These are phyloP conservation scores for Aspiorhynchus laticeps DNA, from an alignment of 2,113 vertebrate genomes.

Conservation along the genomic window DNA sequence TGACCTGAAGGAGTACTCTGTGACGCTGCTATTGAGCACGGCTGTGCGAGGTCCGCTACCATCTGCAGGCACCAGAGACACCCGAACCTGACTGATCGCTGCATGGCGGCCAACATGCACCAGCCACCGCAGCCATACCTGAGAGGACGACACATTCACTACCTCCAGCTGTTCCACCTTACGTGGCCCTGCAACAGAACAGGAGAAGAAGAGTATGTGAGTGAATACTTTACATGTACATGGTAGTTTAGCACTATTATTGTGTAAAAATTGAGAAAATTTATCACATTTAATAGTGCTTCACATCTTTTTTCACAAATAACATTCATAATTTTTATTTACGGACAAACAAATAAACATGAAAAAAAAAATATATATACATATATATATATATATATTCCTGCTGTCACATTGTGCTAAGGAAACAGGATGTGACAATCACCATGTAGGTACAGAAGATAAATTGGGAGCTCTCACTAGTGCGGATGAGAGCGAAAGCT, in stretches of 20 bases:
- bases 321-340: background rate
- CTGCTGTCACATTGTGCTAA: background rate
- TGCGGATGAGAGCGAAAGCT: conserved; percentile 83
- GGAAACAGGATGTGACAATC: background rate
- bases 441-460: conserved; percentile 11
- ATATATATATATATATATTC: too few species aligned
- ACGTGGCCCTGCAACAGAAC: conserved; percentile 79
- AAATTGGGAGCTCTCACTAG: conserved; percentile 80
- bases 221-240: background rate
- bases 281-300: background rate
- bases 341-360: background rate
- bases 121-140: conserved; percentile 87
- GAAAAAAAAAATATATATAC: background rate
- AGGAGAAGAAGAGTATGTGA: conserved; percentile 3
- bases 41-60: conserved; percentile 73
- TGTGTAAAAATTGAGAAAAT: background rate
- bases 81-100: conserved; percentile 81
- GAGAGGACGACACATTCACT: conserved; percentile 82
- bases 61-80: conserved; percentile 81
- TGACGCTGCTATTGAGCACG: conserved; percentile 82
- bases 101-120: conserved; percentile 81
- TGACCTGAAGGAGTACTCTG: conserved; percentile 88
- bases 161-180: conserved; percentile 86
- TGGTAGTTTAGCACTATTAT: background rate
- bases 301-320: background rate